Percentiles rank a stretch among this genome's conserved stretches.
These are phyloP conservation scores for Entomobrya proxima DNA, from an alignment of 2,888 invertebrate species.

Conservation along the genomic window DNA sequence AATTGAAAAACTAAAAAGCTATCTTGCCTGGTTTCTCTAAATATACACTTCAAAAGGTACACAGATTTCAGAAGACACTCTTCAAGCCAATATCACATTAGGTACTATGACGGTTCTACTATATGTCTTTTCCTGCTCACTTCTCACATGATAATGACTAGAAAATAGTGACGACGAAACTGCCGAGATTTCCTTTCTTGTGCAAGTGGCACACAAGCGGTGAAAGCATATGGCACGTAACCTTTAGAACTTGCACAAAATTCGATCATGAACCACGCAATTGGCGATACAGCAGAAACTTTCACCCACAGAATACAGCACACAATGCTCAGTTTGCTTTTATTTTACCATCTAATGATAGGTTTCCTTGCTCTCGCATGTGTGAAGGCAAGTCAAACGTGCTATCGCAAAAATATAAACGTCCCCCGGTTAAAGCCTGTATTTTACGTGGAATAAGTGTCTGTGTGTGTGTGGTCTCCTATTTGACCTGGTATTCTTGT, in stretches of 20 bases:
- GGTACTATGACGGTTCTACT: not conserved
- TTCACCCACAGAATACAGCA: not conserved
- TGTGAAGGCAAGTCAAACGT: not conserved
- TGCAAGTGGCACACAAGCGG: not conserved
- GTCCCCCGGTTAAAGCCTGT: not conserved
- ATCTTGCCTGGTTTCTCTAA: not conserved
- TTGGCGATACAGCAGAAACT: no score
- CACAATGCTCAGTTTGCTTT: not conserved
- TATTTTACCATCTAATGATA: not conserved
- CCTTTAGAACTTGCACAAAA: conserved; percentile 1
- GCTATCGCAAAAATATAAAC: not conserved
- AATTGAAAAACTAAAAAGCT: not conserved
- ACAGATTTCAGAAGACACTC: not conserved
- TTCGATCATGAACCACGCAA: not conserved
- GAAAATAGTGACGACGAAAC: not conserved
- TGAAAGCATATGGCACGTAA: conserved; percentile 53
- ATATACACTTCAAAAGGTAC: not conserved
- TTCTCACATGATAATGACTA: conserved; percentile 42
- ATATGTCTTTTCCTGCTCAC: not conserved
- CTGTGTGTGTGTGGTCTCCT: not conserved
- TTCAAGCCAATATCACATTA: not conserved
- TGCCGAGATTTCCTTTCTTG: not conserved
- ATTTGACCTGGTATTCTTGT: conserved; percentile 53
- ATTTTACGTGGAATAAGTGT: not conserved
- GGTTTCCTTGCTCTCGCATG: not conserved